Evolutionary conservation across 1,140 invertebrate species (phyloP), one percentile per base, ranked within the genome.

Genomic region (Drosophila pseudoananassae): DNA sequence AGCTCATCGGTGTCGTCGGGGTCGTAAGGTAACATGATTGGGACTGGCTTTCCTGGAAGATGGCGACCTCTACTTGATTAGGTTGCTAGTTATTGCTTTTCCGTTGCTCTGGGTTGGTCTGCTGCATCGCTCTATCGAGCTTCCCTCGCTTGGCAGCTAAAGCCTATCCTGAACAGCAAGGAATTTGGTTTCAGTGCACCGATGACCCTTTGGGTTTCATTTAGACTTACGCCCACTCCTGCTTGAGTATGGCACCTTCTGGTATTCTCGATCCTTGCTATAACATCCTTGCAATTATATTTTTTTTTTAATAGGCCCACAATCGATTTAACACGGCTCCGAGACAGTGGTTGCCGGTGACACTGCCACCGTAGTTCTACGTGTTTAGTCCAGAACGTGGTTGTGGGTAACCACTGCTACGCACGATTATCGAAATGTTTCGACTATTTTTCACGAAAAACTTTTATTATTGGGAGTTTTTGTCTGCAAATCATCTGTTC

Each of bases 11-110:
- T 74, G 46, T 91, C 90, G 50, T 78, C 63, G 0, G 54, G 45
- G 25, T 94, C 93, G 40, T 43, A 43, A 43, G 93, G 93, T 90
- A 93, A 93, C 93, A 94, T 94, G 68, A 53, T 59, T 36, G 46
- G 2, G 43, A 9, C 9, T 46, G 20, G 38, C 29, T 29, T 54
- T 47, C 4, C 33, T 54, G 64, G 17, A 75, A 56, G 73, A 51
- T 31, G 23, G 49, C 15, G 14, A 43, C 38, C 14, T 46, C 20
- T 29, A 20, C 33, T 56, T 46, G 14, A 31, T 38, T 72, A 66
- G 23, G 36, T 81, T 33, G 38, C 59, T 79, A 73, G 23, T 81
- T 80, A 85, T 87, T 84, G 80, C 80, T 84, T 85, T 53, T 80
- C 47, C 27, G 57, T 81, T 87, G 49, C 54, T 56, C 25, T 38